Conservation (phyloP, 2,797 vertebrate species). For the Oceanodroma leucorhoa region DNA sequence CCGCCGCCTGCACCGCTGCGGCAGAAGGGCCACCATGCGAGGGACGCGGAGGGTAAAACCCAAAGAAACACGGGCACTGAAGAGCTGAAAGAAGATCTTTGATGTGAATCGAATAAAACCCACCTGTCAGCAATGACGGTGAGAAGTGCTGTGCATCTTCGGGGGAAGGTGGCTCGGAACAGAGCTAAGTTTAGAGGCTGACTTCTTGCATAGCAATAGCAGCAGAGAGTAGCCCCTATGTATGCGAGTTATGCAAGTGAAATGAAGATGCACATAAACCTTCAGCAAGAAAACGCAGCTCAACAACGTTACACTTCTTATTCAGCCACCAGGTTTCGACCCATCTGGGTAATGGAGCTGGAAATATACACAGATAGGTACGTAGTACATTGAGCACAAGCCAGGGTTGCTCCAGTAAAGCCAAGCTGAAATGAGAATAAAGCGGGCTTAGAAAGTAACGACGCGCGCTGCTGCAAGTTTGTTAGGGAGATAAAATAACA, state of each 20-base stretch:
- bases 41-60: background rate
- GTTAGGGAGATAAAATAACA: background rate
- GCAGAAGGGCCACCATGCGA: background rate
- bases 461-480: fast-evolving
- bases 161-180: background rate
- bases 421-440: background rate
- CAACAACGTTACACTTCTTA: background rate
- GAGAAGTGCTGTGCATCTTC: background rate
- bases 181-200: slow-evolving; percentile 33
- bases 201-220: background rate
- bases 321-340: background rate
- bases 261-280: background rate
- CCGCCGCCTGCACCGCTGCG: fast-evolving
- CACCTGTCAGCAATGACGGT: background rate
- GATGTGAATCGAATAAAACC: background rate
- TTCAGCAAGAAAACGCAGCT: background rate
- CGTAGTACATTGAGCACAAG: background rate
- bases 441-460: background rate
- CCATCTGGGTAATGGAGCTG: background rate
- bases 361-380: background rate
- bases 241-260: slow-evolving; percentile 12
- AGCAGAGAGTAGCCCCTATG: background rate
- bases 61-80: background rate
- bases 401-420: background rate
- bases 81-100: background rate